phyloP scores from a whole-genome alignment of 2,797 vertebrate genomes.

The Onychomys torridus region DNA sequence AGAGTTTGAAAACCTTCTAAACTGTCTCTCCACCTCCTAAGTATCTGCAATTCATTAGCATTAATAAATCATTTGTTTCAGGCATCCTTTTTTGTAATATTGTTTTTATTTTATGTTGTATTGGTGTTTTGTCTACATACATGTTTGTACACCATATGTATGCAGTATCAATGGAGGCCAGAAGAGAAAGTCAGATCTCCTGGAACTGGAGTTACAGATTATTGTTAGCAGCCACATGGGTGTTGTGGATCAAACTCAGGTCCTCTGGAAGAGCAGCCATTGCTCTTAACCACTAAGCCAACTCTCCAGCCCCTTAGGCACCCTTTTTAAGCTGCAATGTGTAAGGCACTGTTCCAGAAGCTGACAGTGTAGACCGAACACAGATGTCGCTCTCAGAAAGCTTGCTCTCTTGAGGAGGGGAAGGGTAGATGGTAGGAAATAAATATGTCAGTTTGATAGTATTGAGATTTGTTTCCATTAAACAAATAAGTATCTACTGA shows the following conservation, averaged over 20 bases:
- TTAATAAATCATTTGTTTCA: constrained; percentile 15
- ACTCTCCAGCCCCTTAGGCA: not conserved
- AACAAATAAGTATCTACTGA: not conserved
- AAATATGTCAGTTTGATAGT: not conserved
- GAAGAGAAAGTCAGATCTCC: not conserved
- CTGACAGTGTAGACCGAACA: not conserved
- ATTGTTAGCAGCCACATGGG: not conserved
- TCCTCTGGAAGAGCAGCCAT: not conserved
- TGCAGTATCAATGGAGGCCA: not conserved
- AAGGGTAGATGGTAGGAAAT: not conserved
- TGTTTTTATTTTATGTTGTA: not conserved
- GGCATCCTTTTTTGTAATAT: not conserved
- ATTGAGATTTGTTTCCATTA: constrained; percentile 13
- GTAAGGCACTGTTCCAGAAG: not conserved
- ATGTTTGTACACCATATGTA: not conserved
- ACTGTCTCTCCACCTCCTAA: not conserved
- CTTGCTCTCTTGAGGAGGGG: not conserved
- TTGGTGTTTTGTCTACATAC: not conserved
- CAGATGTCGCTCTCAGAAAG: not conserved
- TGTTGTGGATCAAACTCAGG: not conserved
- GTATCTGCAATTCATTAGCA: not conserved
- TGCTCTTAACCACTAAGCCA: not conserved
- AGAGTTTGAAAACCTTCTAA: constrained; percentile 34
- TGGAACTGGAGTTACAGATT: not conserved
- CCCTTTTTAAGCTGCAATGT: not conserved